These are phyloP conservation scores for Melanotus villosus DNA, from an alignment of 2,888 invertebrate genomes.

Conservation along the genomic window DNA sequence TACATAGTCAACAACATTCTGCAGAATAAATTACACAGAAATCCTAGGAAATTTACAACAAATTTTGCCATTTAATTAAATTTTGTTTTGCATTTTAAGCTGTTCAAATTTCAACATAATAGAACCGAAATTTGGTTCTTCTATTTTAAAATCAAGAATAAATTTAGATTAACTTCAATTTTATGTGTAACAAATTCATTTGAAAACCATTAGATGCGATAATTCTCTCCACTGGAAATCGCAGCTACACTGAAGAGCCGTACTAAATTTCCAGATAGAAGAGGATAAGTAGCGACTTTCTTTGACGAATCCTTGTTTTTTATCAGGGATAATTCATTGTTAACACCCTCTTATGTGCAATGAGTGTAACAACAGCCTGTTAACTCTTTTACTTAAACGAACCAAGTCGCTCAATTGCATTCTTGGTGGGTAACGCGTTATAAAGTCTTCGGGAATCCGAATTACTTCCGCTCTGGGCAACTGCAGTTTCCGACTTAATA, in stretches of 20 bases:
- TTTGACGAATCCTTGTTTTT: conserved; percentile 9
- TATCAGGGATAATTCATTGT: conserved; percentile 17
- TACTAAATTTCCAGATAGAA: conserved; percentile 11
- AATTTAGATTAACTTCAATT: too few species aligned
- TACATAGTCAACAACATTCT: too few species aligned
- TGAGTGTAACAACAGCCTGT: conserved; percentile 11
- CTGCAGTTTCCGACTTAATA: conserved; percentile 24
- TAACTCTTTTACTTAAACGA: conserved; percentile 13
- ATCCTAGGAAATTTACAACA: too few species aligned
- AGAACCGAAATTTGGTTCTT: too few species aligned
- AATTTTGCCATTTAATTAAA: too few species aligned
- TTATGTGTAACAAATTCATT: too few species aligned
- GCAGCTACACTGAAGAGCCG: background rate
- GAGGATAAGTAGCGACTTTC: conserved; percentile 8
- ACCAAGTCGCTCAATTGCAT: conserved; percentile 8
- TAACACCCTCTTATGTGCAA: conserved; percentile 19
- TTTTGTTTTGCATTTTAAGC: too few species aligned
- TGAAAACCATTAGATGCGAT: too few species aligned
- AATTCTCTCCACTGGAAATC: background rate
- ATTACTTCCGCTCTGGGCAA: conserved; percentile 22
- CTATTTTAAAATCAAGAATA: too few species aligned
- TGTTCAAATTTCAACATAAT: too few species aligned
- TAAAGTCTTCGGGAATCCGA: conserved; percentile 22
- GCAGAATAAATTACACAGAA: too few species aligned
- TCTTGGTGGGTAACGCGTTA: background rate